Evolutionary conservation across 2,113 vertebrate species (phyloP).

Genomic region (Macquaria ambigua): DNA sequence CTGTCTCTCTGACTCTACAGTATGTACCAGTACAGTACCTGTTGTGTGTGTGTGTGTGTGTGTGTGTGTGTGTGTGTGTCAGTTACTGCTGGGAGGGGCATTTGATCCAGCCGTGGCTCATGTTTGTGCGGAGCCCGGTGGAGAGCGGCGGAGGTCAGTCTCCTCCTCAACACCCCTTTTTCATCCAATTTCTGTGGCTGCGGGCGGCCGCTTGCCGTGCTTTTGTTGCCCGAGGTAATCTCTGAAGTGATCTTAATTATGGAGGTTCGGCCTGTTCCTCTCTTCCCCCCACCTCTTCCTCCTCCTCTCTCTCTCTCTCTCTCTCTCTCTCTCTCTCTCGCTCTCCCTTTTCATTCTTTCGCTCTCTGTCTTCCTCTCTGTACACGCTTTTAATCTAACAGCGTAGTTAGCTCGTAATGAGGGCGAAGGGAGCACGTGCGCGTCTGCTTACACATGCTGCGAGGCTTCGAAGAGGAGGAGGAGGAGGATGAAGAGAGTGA

Average conservation of each 20-base stretch:
- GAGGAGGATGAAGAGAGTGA: slow-evolving; percentile 61
- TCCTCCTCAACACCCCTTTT: slow-evolving; percentile 81
- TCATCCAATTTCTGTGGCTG: slow-evolving; percentile 82
- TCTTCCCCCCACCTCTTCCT: slow-evolving; percentile 28
- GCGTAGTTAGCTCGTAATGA: slow-evolving; percentile 85
- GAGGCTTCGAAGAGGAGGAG: slow-evolving; percentile 67
- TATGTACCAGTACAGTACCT: slow-evolving; percentile 48
- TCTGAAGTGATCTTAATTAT: slow-evolving; percentile 89
- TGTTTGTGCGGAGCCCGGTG: slow-evolving; percentile 67
- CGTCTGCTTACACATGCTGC: slow-evolving; percentile 82
- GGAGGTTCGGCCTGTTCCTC: slow-evolving; percentile 81
- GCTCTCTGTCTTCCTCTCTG: slow-evolving; percentile 70
- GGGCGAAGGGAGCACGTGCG: slow-evolving; percentile 79
- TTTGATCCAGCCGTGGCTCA: slow-evolving; percentile 76
- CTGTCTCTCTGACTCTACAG: slow-evolving; percentile 8
- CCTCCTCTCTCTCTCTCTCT: slow-evolving; percentile 26
- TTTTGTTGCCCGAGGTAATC: slow-evolving; percentile 88
- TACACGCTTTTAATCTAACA: slow-evolving; percentile 86
- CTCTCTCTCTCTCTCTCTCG: slow-evolving; percentile 25
- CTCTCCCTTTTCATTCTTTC: slow-evolving; percentile 20
- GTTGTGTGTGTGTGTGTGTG: slow-evolving; percentile 11
- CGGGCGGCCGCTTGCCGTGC: slow-evolving; percentile 78
- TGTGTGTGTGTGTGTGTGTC: slow-evolving; percentile 34
- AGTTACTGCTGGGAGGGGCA: slow-evolving; percentile 69
- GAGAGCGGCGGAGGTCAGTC: slow-evolving; percentile 74